Base-by-base conservation (phyloP, 35 echinoderm and acorn worm genomes). In the Holothuria glaberrima region DNA sequence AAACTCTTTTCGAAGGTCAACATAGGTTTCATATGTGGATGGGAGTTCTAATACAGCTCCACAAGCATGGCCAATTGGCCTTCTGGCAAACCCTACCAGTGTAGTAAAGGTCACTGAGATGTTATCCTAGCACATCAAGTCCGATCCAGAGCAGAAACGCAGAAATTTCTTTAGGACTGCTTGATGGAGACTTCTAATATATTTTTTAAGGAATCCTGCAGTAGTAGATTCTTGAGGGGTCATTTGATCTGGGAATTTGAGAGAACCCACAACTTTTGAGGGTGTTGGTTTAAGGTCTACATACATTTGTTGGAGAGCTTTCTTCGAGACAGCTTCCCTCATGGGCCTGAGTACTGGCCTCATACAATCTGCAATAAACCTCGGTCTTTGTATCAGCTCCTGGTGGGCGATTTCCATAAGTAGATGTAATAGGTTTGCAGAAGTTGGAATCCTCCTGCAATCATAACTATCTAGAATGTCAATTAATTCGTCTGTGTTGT, bases 391-490 rank as follows among this genome's bases (percentile, higher is more conserved):
- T 58, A 67, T 86, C 21, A 86, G n/a, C 41, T 86, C 83, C 83
- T 86, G 59, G 22, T 86, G 83, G 22, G 27, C 60, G 16, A 86
- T 62, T 41, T 86, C 83, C 18, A 19, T 17, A 30, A 86, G 34
- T 7, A 67, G 30, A 30, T 86, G 58, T 34, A n/a, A n/a, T 30
- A 86, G 28, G 61, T 86, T 67, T 30, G 6, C 35, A 21, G 24
- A 29, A 65, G n/a, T 86, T 34, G 83, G 83, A 22, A 86, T 25
- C 29, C n/a, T 65, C 18, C 54, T 29, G 44, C 83, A 86, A 18
- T 86, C 83, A 68, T 86, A 86, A 30, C 21, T 66, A 71, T 69
- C 86, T 20, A 88, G 72, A 69, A 88, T 63, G 69, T 88, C 86
- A 19, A 88, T 34, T 9, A 88, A 30, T 21, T 88, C 87, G 28